A percentile compares a stretch with the other conserved stretches of the same genome.
phyloP scores from a whole-genome alignment of 2,888 invertebrate species.

The Eledone cirrhosa region DNA sequence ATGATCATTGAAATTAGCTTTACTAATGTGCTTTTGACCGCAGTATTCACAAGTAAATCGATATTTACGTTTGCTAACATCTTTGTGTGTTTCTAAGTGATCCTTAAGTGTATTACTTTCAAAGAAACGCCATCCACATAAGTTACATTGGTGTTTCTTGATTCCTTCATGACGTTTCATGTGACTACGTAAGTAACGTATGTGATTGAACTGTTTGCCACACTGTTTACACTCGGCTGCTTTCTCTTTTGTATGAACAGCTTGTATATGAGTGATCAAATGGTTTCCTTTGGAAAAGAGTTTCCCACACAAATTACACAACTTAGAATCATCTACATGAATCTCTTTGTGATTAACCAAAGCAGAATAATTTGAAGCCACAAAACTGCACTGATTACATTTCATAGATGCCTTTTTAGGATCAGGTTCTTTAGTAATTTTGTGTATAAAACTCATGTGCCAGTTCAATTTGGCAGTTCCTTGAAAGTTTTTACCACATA shows the following conservation, averaged over 20 bases:
- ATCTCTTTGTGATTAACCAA: neutral
- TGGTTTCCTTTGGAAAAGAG: constrained; percentile 36
- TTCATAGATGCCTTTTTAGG: constrained; percentile 5
- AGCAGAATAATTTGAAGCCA: neutral
- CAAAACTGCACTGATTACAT: constrained; percentile 10
- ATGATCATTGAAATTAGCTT: constrained; percentile 47
- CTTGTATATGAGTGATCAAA: constrained; percentile 40
- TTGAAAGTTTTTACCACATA: constrained; percentile 37
- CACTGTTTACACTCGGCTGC: constrained; percentile 39
- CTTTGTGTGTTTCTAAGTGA: constrained; percentile 52
- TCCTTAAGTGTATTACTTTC: constrained; percentile 42
- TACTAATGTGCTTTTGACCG: constrained; percentile 43
- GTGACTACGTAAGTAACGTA: constrained; percentile 43
- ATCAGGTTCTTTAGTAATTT: constrained; percentile 37
- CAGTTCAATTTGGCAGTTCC: constrained; percentile 28
- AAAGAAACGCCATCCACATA: constrained; percentile 39
- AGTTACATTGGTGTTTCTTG: constrained; percentile 40
- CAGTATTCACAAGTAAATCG: constrained; percentile 46
- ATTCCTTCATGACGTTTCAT: constrained; percentile 42
- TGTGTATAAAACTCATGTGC: constrained; percentile 33
- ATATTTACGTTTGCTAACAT: constrained; percentile 42
- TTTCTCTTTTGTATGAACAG: constrained; percentile 38
- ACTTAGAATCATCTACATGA: constrained; percentile 30
- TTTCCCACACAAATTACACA: constrained; percentile 36
- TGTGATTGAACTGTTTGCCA: constrained; percentile 40